Base-by-base conservation (phyloP, 92 coral and sea anemone genomes). In the Nematostella vectensis region DNA sequence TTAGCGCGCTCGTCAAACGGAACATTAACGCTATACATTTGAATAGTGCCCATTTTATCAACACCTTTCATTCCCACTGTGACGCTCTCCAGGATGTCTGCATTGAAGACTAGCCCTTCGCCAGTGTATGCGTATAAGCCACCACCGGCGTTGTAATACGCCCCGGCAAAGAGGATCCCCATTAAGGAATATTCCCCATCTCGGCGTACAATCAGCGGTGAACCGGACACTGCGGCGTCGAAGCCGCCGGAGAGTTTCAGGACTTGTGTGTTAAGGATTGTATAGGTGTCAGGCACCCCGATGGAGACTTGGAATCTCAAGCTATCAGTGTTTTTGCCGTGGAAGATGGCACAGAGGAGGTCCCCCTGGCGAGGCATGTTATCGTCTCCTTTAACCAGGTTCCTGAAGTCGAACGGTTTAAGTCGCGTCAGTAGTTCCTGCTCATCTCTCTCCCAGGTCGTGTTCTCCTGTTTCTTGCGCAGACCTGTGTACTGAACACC, bases 1-100 rank as follows among this genome's bases (percentile, higher is more conserved):
- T 80, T 77, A 17, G 76, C 83, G 51, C 95, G 77, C 22, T 85
- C 95, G 0, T 71, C 53, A 60, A 80, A 85, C 16, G 95, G 83
- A 48, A 85, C 55, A 16, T 56, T 16, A 11, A 85, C 72, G 20
- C 81, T 68, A 54, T 85, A 85, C 0, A 75, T 48, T 58, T 65
- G 63, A 56, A 74, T 61, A 3, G 48, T 62, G 17, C 78, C 59
- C 81, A 80, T 73, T 44, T 68, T 77, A 13, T 61, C 68, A 9
- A 83, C 77, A 0, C 69, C 69, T 22, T 80, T 69, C 42, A 36
- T 67, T 1, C 95, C 95, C 0, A 77, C 61, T 27, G 54, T 69
- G 4, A 85, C 58, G 57, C 80, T 76, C 29, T 50, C 58, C 27
- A 68, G 36, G 11, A 80, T 22, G 43, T 75, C 74, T 27, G 57